Evolutionary conservation across 2,797 vertebrate genomes (phyloP).

Genomic region (Bufotes viridis): DNA sequence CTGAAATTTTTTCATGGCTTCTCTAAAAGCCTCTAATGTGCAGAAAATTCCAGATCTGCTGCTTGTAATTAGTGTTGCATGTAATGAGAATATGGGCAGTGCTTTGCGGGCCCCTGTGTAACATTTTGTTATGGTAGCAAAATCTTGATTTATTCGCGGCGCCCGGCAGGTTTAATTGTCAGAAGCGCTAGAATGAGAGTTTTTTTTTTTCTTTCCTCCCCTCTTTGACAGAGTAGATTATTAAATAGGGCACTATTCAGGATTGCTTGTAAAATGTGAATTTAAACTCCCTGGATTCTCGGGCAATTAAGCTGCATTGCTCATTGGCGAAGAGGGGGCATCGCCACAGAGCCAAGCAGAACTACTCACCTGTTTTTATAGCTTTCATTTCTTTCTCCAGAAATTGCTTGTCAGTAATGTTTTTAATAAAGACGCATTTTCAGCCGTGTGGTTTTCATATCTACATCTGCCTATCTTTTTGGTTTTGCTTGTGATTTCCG

Average conservation of each 20-base stretch:
- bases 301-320: constrained; percentile 64
- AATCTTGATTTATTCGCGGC: constrained; percentile 80
- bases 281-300: constrained; percentile 67
- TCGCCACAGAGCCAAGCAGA: background rate
- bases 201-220: constrained; percentile 62
- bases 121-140: constrained; percentile 81
- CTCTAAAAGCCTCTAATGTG: constrained; percentile 85
- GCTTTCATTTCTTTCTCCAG: constrained; percentile 4
- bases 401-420: constrained; percentile 44
- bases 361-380: constrained; percentile 55
- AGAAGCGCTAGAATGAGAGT: constrained; percentile 74
- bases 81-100: constrained; percentile 80
- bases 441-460: constrained; percentile 32
- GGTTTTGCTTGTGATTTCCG: constrained; percentile 54
- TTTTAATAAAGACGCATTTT: constrained; percentile 17
- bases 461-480: constrained; percentile 46
- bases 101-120: constrained; percentile 77
- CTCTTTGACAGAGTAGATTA: constrained; percentile 74
- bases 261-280: constrained; percentile 72
- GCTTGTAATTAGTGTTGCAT: constrained; percentile 85
- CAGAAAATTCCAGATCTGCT: constrained; percentile 82
- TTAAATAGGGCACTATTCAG: constrained; percentile 74
- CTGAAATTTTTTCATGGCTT: constrained; percentile 84
- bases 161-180: constrained; percentile 78
- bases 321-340: constrained; percentile 59